Percentiles rank a stretch among this genome's conserved stretches.
These are phyloP conservation scores for Manis pentadactyla DNA, from an alignment of 2,797 vertebrate genomes.

Conservation along the genomic window DNA sequence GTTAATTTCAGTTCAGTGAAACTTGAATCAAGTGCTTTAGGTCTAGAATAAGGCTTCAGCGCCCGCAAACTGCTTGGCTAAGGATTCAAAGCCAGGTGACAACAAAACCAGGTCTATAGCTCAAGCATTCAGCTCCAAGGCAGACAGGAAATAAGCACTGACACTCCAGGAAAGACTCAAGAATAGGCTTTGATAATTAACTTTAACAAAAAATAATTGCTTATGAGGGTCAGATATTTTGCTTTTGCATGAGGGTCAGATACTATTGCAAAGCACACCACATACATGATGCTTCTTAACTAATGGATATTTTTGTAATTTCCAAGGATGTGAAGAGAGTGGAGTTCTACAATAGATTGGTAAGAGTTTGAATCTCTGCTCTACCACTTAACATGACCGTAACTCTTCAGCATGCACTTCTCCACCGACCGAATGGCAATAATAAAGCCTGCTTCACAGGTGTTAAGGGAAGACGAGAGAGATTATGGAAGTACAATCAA, in stretches of 20 bases:
- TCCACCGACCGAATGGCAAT: not conserved
- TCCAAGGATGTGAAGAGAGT: not conserved
- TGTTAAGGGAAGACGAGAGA: constrained; percentile 11
- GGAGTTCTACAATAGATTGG: not conserved
- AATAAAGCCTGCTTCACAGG: not conserved
- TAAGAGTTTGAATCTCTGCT: not conserved
- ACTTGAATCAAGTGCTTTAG: constrained; percentile 38
- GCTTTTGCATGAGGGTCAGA: too few relatives aligned
- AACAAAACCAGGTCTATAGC: not conserved
- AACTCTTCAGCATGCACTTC: not conserved
- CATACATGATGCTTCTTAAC: not conserved
- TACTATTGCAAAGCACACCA: not conserved
- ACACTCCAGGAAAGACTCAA: not conserved
- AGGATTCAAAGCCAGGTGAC: not conserved
- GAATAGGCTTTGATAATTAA: not conserved
- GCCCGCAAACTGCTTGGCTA: not conserved
- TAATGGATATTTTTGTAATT: not conserved
- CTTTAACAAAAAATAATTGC: too few relatives aligned
- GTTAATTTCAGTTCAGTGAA: constrained; percentile 52
- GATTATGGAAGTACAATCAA: constrained; percentile 13
- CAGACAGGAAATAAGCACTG: not conserved
- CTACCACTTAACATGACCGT: not conserved
- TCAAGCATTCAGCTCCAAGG: not conserved
- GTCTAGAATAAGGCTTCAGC: not conserved
- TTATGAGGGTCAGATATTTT: too few relatives aligned